Conservation (phyloP, 2,797 vertebrate species). For the Rhinichthys osculus region DNA sequence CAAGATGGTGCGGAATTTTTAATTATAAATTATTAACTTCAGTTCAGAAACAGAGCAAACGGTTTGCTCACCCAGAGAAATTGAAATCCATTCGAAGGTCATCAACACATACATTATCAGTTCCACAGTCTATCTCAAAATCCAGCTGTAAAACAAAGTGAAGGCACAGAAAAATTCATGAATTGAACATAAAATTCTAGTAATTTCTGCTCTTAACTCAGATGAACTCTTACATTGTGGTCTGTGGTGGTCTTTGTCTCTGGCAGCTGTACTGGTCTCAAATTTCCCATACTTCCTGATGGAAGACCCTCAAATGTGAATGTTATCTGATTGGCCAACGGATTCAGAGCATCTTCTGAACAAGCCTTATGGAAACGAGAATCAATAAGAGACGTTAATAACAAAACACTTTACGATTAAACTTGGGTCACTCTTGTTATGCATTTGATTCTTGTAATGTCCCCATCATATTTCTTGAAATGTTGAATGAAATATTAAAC, state of each 20-base stretch:
- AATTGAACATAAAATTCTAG: not conserved
- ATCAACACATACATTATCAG: slow-evolving; percentile 77
- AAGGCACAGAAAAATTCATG: not conserved
- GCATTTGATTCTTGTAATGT: not conserved
- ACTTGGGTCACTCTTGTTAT: not conserved
- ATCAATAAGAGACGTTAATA: not conserved
- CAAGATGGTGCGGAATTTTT: not conserved
- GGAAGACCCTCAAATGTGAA: slow-evolving; percentile 76
- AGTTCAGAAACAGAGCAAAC: not conserved
- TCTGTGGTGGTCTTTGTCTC: slow-evolving; percentile 57
- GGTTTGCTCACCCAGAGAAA: slow-evolving; percentile 68
- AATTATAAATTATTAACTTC: not conserved
- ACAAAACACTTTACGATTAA: not conserved
- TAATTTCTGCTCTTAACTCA: not conserved
- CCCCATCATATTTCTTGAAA: not conserved
- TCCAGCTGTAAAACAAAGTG: slow-evolving; percentile 71
- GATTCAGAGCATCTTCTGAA: slow-evolving; percentile 78
- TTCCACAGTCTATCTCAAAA: slow-evolving; percentile 83
- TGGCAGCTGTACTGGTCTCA: slow-evolving; percentile 72
- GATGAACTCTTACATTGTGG: slow-evolving; percentile 66
- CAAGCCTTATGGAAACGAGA: not conserved
- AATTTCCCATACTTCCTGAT: slow-evolving; percentile 14
- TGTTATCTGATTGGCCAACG: slow-evolving; percentile 75
- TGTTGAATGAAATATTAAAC: too few relatives aligned
- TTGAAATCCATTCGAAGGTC: slow-evolving; percentile 46